Evolutionary conservation across 2,888 invertebrate genomes (phyloP), one percentile per base, ranked within the genome.

Genomic region (Petrophora chlorosata): DNA sequence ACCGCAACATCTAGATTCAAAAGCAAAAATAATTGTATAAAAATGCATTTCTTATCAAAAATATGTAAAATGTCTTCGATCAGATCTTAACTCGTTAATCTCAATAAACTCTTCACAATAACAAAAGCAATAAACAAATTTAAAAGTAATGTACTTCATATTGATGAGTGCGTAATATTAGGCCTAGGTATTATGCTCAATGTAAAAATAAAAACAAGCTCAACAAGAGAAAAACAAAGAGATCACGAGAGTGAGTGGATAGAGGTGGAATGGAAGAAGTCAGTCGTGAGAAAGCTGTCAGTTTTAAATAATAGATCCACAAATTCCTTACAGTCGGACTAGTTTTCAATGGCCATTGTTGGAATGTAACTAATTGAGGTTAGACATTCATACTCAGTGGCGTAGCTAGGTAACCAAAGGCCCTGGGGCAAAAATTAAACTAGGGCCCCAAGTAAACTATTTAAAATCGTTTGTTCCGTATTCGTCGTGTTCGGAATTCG

Each of bases 241-340:
- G 25, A 25, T 9, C 9, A 10, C 25, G 25, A 4, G 25, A 25
- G 10, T 9, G 3, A 25, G 10, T 9, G 3, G 8, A 7, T 5
- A 5, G n/a, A 36, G 35, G 43, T 63, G 69, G 70, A 75, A 74
- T 73, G 67, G 49, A 57, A 61, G 42, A 55, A 8, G 22, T 50
- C 46, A 50, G 47, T 38, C 48, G 49, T 47, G 26, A 38, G 9
- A 9, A 33, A n/a, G 28, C 39, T 43, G 40, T 32, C 29, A 56
- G 26, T 38, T 48, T 32, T 38, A 33, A 19, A 32, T 38, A 38
- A 41, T 15, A 30, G 26, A 41, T n/a, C 14, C 15, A 32, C 4
- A 25, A 4, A 9, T 33, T 17, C 14, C 15, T 30, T 7, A 30
- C 15, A 5, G 10, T 9, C 5, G 12, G 19, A 19, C 3, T n/a